Conservation (phyloP, 2,113 vertebrate genomes). For the Bos taurus region DNA sequence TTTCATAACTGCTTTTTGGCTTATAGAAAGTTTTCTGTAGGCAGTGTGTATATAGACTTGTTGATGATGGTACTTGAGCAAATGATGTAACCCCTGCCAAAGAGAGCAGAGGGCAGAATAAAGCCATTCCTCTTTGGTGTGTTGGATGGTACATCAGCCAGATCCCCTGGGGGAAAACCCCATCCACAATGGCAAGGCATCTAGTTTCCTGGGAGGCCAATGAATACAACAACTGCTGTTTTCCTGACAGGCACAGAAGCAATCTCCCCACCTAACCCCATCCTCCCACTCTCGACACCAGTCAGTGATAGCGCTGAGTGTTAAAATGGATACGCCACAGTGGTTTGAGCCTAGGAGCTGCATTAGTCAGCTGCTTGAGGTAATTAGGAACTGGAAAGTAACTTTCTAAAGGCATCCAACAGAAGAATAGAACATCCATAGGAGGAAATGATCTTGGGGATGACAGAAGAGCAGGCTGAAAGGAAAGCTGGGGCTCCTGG, state of each 20-base stretch:
- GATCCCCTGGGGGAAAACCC: conserved; percentile 49
- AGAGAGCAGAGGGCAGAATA: conserved; percentile 32
- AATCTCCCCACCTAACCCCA: background rate
- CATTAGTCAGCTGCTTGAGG: conserved; percentile 54
- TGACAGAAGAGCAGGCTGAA: conserved; percentile 46
- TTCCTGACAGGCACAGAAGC: conserved; percentile 6
- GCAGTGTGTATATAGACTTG: background rate
- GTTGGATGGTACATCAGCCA: conserved; percentile 4
- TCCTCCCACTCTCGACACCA: background rate
- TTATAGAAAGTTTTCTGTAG: conserved; percentile 29
- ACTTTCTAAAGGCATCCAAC: conserved; percentile 41
- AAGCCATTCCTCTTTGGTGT: conserved; percentile 56
- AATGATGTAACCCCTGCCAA: conserved; percentile 30
- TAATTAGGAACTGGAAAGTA: conserved; percentile 49
- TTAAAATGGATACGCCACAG: conserved; percentile 29
- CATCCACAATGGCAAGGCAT: conserved; percentile 5
- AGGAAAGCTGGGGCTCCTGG: conserved; percentile 46
- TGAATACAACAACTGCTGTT: conserved; percentile 35
- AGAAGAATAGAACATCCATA: conserved; percentile 33
- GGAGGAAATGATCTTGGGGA: background rate
- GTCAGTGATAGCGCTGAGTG: conserved; percentile 34
- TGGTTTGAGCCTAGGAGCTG: conserved; percentile 38
- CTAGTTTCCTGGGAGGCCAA: conserved; percentile 50
- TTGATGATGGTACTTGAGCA: conserved; percentile 21
- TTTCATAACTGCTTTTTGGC: conserved; percentile 8